Evolutionary conservation across 1,140 invertebrate genomes (phyloP), one percentile per base, ranked within the genome.

Genomic region (Trichomalopsis sarcophagae): DNA sequence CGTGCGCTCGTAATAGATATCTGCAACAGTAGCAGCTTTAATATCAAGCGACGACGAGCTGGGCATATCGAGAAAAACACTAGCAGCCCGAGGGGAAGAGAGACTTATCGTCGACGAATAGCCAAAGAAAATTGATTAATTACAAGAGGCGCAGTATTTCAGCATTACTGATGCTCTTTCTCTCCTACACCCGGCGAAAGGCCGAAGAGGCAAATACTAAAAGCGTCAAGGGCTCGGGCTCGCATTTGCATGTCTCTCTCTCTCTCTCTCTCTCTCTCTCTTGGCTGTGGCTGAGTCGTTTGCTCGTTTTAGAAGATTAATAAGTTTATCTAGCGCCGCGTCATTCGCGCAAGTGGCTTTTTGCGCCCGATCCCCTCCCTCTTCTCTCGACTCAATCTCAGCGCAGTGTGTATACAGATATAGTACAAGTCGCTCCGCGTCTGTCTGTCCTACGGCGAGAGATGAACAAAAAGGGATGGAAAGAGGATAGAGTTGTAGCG

Each of bases 61-160:
- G 6, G 6, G 7, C 6, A 44, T 11, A 44, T 9, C 40, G 40
- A 71, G 7, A 33, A 71, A 71, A 71, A 71, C 27, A 1, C 14
- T 66, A n/a, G 62, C 62, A 66, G 62, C 6, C 11, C 17, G 14
- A 27, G 27, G 21, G 17, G 1, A 66, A 66, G 62, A 17, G 9
- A 66, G 17, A 66, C 62, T 66, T 10, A 9, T 7, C 40, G 40
- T 1, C 40, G 7, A 7, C 40, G 40, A 44, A 27, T 27, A 44
- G 40, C 62, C 14, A 71, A 71, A 30, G 68, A 71, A 71, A 71
- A 33, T 71, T 71, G 68, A 71, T 71, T 71, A 71, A 71, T 71
- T 71, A 71, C 11, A 23, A 71, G 23, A 33, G 68, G 62, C 14
- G 9, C 30, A 71, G 10, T 30, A 13, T 30, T 30, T 71, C 68